Conservation (phyloP, 2,113 vertebrate genomes). For the Antennarius striatus region DNA sequence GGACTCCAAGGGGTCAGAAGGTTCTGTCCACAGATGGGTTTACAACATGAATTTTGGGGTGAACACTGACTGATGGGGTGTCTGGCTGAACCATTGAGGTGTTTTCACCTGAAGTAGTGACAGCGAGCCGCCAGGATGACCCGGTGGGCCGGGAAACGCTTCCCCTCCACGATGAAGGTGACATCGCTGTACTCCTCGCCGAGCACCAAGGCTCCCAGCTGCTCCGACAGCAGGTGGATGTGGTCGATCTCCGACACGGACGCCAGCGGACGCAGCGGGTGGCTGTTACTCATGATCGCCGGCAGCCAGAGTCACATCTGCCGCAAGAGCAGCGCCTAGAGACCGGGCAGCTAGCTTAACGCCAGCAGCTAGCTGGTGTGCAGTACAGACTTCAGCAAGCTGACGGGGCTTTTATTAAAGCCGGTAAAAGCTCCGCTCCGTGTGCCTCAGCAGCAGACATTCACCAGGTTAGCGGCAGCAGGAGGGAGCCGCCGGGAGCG, state of each 20-base stretch:
- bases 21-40: too few relatives aligned
- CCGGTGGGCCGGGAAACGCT: conserved; percentile 92
- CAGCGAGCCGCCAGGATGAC: conserved; percentile 97
- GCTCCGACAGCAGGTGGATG: conserved; percentile 95
- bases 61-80: too few relatives aligned
- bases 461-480: too few relatives aligned
- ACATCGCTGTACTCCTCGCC: conserved; percentile 96
- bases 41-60: too few relatives aligned
- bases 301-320: conserved; percentile 72
- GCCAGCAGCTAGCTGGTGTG: not conserved
- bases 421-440: too few relatives aligned
- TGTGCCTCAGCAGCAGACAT: too few relatives aligned
- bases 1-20: too few relatives aligned
- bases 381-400: not conserved
- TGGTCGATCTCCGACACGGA: conserved; percentile 97
- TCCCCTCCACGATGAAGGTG: conserved; percentile 97
- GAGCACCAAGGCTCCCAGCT: conserved; percentile 92
- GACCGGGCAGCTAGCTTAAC: too few relatives aligned
- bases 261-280: conserved; percentile 89
- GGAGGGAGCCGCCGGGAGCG: too few relatives aligned
- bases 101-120: conserved; percentile 92
- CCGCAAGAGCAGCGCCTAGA: not conserved
- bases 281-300: conserved; percentile 94
- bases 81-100: too few relatives aligned
- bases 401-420: accelerated